Conservation (phyloP, 2,888 invertebrate species). For the Morinoia aosen region DNA sequence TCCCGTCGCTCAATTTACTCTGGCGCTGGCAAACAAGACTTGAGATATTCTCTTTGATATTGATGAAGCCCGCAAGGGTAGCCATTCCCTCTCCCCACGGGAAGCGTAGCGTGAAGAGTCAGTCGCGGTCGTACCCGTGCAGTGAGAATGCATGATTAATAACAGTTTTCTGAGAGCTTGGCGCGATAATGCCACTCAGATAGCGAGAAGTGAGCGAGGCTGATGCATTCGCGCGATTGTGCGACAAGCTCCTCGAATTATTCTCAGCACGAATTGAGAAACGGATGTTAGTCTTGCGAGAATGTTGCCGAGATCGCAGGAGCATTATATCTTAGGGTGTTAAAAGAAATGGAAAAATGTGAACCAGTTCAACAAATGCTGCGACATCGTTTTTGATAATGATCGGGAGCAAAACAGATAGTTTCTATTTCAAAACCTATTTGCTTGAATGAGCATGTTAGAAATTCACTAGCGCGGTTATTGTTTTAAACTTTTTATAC, state of each 20-base stretch:
- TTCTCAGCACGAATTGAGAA: neutral
- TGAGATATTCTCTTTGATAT: slow-evolving; percentile 40
- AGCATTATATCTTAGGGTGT: neutral
- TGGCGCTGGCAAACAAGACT: slow-evolving; percentile 1
- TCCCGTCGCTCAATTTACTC: slow-evolving; percentile 25
- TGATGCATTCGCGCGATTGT: neutral
- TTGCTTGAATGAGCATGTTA: neutral
- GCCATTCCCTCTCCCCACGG: neutral
- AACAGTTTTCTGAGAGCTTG: neutral
- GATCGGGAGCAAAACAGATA: neutral
- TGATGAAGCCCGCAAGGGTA: neutral
- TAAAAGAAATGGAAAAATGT: neutral
- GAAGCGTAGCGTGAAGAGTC: neutral
- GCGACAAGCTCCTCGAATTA: neutral
- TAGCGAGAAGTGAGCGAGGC: neutral
- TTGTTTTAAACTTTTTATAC: no score
- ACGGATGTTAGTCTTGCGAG: neutral
- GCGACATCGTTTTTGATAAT: neutral
- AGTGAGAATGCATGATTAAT: neutral
- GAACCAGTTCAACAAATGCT: neutral
- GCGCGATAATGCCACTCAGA: neutral
- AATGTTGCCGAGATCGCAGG: neutral
- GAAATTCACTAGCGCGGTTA: no score
- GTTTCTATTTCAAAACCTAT: neutral
- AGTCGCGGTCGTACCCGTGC: neutral